Evolutionary conservation across 1,140 invertebrate species (phyloP).

Genomic region (Rhizoglyphus robini): DNA sequence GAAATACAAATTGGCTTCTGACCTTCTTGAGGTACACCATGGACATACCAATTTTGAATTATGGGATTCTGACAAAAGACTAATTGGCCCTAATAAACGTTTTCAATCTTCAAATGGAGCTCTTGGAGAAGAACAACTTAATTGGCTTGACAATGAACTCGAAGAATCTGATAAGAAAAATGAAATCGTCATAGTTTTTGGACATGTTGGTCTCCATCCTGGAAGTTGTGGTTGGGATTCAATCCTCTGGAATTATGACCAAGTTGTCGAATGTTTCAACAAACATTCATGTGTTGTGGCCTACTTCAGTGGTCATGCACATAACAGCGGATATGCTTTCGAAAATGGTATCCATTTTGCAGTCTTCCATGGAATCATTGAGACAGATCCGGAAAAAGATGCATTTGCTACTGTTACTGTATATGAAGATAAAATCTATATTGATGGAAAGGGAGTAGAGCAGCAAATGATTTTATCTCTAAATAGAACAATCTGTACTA

Average conservation of each 20-base stretch:
- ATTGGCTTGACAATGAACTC: conserved; percentile 31
- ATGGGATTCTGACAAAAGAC: conserved; percentile 26
- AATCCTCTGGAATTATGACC: conserved; percentile 32
- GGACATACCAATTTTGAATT: conserved; percentile 30
- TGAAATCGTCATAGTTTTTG: conserved; percentile 28
- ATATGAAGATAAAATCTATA: conserved; percentile 25
- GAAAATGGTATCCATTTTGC: conserved; percentile 31
- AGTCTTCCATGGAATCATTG: conserved; percentile 30
- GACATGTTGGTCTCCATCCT: conserved; percentile 31
- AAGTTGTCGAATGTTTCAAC: conserved; percentile 29
- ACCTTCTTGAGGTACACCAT: conserved; percentile 29
- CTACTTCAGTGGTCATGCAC: conserved; percentile 33
- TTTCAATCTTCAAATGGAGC: conserved; percentile 35
- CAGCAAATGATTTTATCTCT: not conserved
- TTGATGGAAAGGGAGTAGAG: conserved; percentile 27
- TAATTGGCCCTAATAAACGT: conserved; percentile 27
- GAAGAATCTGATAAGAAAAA: conserved; percentile 25
- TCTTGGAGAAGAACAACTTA: conserved; percentile 30
- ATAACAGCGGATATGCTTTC: conserved; percentile 28
- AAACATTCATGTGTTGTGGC: conserved; percentile 28
- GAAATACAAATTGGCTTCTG: conserved; percentile 25
- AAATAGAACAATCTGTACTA: not conserved
- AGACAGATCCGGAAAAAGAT: conserved; percentile 28
- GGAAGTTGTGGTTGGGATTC: conserved; percentile 25
- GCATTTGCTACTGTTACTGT: conserved; percentile 32